Evolutionary conservation across 1,140 invertebrate species (phyloP).

Genomic region (Meteorus sp.): DNA sequence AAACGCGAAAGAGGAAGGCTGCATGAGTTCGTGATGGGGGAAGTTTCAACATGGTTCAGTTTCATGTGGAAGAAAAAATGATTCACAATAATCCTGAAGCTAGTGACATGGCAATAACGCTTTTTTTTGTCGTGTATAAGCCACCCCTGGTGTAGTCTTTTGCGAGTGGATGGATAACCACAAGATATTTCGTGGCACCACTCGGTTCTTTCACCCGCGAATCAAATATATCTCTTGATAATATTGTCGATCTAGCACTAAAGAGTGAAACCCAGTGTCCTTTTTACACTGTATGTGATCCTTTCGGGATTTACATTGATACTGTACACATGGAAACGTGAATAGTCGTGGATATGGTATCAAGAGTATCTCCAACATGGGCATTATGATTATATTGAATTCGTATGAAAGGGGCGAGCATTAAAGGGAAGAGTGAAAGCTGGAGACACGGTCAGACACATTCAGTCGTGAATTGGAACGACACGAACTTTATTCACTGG

Average conservation of each 20-base stretch:
- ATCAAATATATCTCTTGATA: too few relatives aligned
- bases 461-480: constrained; percentile 11
- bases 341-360: not conserved
- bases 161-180: not conserved
- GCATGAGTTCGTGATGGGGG: constrained; percentile 1
- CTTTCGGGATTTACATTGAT: not conserved
- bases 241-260: too few relatives aligned
- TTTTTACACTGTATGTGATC: too few relatives aligned
- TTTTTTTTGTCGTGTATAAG: constrained; percentile 21
- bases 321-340: not conserved
- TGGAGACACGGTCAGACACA: constrained; percentile 7
- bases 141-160: too few relatives aligned
- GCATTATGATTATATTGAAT: constrained; percentile 52
- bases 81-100: constrained; percentile 51
- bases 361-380: constrained; percentile 17
- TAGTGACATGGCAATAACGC: constrained; percentile 48
- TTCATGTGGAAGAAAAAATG: constrained; percentile 51
- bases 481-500: constrained; percentile 16
- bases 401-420: constrained; percentile 40
- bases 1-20: constrained; percentile 8
- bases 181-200: not conserved
- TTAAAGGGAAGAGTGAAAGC: constrained; percentile 34
- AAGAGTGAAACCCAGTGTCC: too few relatives aligned
- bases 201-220: not conserved
- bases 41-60: constrained; percentile 36